Evolutionary conservation across 2,797 vertebrate species (phyloP).

Genomic region (Adrianichthys oophorus): DNA sequence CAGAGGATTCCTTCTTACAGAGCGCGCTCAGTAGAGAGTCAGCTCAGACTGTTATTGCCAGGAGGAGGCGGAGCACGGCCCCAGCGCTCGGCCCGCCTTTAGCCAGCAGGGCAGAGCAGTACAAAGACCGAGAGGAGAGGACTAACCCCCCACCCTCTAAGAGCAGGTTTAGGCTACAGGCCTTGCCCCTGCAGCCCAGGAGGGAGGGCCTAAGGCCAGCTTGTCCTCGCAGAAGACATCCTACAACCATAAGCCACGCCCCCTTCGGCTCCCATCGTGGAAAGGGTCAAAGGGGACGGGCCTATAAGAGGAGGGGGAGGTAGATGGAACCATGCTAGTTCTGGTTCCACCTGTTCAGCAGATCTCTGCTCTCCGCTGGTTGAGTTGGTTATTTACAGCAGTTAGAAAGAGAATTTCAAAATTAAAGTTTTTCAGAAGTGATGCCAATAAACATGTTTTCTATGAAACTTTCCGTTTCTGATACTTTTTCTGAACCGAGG

Average conservation of each 20-base stretch:
- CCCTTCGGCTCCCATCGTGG: conserved; percentile 8
- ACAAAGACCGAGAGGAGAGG: conserved; percentile 14
- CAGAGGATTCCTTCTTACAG: conserved; percentile 28
- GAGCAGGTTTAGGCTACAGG: conserved; percentile 22
- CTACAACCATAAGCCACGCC: conserved; percentile 22
- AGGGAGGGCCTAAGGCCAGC: conserved; percentile 45
- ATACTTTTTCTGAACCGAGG: no score
- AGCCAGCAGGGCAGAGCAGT: conserved; percentile 17
- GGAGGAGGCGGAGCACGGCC: conserved; percentile 14
- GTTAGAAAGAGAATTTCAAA: no score
- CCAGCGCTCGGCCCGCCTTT: conserved; percentile 3
- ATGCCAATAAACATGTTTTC: no score
- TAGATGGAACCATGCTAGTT: conserved; percentile 11
- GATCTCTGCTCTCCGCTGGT: no score
- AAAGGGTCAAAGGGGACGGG: conserved; percentile 30
- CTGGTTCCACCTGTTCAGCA: no score
- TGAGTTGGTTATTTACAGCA: no score
- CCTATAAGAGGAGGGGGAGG: conserved; percentile 8
- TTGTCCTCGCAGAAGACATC: conserved; percentile 33
- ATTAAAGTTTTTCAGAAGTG: no score
- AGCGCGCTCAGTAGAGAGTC: conserved; percentile 49
- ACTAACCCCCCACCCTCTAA: conserved; percentile 6
- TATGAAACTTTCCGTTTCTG: no score
- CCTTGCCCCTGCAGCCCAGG: conserved; percentile 26
- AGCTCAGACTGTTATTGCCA: conserved; percentile 3